Evolutionary conservation across 2,797 vertebrate genomes (phyloP).

Genomic region (Notolabrus celidotus): DNA sequence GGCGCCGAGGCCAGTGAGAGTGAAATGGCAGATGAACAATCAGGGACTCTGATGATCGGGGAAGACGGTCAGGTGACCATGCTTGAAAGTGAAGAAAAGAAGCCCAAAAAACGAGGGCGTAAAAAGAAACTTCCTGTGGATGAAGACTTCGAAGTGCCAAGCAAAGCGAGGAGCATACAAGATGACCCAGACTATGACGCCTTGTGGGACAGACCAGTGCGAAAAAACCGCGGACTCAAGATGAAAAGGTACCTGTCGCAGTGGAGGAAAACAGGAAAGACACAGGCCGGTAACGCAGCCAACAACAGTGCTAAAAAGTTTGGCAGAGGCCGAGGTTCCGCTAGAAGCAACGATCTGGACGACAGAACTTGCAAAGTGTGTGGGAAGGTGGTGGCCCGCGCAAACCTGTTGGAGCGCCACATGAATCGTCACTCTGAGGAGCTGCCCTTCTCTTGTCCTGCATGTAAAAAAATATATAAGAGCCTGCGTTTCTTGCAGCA

Average conservation of each 20-base stretch:
- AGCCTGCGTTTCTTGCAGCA: conserved; percentile 72
- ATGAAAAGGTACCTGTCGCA: conserved; percentile 80
- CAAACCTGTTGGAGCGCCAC: conserved; percentile 68
- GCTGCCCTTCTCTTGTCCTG: conserved; percentile 55
- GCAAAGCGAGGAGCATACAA: neutral
- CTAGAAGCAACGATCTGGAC: conserved; percentile 56
- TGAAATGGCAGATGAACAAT: conserved; percentile 45
- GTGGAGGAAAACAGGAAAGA: conserved; percentile 71
- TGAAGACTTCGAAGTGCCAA: conserved; percentile 52
- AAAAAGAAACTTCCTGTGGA: conserved; percentile 66
- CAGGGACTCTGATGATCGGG: conserved; percentile 71
- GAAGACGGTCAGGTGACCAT: conserved; percentile 75
- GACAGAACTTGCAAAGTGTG: conserved; percentile 77
- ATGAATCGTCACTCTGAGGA: conserved; percentile 72
- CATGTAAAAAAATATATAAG: conserved; percentile 73
- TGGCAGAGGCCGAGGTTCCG: conserved; percentile 2
- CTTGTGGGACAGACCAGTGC: conserved; percentile 67
- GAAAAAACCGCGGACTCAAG: conserved; percentile 80
- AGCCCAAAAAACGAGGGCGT: conserved; percentile 57
- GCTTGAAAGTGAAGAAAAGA: conserved; percentile 60
- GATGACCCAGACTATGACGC: conserved; percentile 45
- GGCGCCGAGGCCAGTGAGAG: conserved; percentile 39
- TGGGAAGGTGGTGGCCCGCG: conserved; percentile 62
- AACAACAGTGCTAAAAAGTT: conserved; percentile 41
- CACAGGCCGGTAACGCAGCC: conserved; percentile 2